Evolutionary conservation across 2,888 invertebrate genomes (phyloP).

Genomic region (Tenthredo notha): DNA sequence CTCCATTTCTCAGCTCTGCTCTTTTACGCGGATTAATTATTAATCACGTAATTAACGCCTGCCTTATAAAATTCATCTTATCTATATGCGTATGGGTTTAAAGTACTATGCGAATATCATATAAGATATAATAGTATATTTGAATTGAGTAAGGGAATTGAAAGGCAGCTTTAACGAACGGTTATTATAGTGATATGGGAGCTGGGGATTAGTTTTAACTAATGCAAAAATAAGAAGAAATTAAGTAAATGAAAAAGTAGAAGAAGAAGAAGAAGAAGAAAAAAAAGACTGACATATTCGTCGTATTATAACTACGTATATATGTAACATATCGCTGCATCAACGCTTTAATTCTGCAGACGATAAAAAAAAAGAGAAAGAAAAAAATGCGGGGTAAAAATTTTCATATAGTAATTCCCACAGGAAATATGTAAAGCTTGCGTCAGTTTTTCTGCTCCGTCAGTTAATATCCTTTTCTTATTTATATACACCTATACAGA

Average conservation of each 20-base stretch:
- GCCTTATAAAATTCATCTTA: neutral
- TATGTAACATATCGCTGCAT: neutral
- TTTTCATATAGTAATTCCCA: constrained; percentile 8
- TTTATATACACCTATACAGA: neutral
- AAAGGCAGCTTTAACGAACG: neutral
- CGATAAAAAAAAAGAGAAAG: neutral
- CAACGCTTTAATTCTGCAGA: neutral
- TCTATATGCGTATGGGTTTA: neutral
- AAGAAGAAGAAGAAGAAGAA: neutral
- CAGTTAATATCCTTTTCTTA: neutral
- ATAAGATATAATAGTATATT: neutral
- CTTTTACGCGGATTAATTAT: too few species aligned
- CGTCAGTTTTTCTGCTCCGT: neutral
- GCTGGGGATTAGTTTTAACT: constrained; percentile 18
- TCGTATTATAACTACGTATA: too few species aligned
- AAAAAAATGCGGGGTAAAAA: neutral
- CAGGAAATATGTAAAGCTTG: neutral
- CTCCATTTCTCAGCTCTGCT: neutral
- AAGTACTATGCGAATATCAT: neutral
- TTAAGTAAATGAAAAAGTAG: neutral
- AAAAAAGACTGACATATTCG: too few species aligned
- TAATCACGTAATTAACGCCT: neutral
- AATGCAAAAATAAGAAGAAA: neutral
- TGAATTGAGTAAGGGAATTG: constrained; percentile 17
- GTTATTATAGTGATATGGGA: neutral